Evolutionary conservation across 2,113 vertebrate species (phyloP).

Genomic region (Hippocampus mohnikei): DNA sequence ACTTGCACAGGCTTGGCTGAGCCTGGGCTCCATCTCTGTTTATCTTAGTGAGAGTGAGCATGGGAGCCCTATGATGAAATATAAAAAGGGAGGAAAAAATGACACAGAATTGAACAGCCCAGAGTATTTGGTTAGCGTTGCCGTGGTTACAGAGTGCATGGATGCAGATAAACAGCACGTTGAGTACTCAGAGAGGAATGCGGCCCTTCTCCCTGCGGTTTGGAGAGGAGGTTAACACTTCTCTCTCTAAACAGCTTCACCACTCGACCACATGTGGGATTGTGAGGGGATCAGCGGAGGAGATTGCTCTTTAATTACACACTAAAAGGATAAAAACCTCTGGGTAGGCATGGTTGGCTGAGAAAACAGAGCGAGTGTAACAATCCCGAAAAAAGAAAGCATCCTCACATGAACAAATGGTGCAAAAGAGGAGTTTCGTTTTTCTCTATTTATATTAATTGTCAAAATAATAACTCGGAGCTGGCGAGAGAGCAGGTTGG

Average conservation of each 20-base stretch:
- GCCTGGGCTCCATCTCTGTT: constrained; percentile 63
- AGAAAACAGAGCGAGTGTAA: constrained; percentile 18
- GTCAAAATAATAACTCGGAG: constrained; percentile 27
- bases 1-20: constrained; percentile 64
- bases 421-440: constrained; percentile 9
- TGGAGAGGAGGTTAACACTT: constrained; percentile 71
- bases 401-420: not conserved
- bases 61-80: constrained; percentile 73
- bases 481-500: not conserved
- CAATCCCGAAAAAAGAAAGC: constrained; percentile 25
- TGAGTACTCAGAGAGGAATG: constrained; percentile 72
- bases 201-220: constrained; percentile 70
- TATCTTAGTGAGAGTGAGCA: constrained; percentile 68
- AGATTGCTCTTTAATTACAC: constrained; percentile 64
- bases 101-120: constrained; percentile 66
- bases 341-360: constrained; percentile 39
- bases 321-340: constrained; percentile 57
- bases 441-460: constrained; percentile 26
- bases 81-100: constrained; percentile 65
- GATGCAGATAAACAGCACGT: constrained; percentile 74
- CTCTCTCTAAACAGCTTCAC: constrained; percentile 67
- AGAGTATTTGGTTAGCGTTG: constrained; percentile 70
- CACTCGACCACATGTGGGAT: constrained; percentile 63
- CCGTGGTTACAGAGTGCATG: constrained; percentile 65
- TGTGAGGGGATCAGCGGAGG: constrained; percentile 34